Conservation (phyloP, 2,797 vertebrate species). For the Peromyscus attwateri region DNA sequence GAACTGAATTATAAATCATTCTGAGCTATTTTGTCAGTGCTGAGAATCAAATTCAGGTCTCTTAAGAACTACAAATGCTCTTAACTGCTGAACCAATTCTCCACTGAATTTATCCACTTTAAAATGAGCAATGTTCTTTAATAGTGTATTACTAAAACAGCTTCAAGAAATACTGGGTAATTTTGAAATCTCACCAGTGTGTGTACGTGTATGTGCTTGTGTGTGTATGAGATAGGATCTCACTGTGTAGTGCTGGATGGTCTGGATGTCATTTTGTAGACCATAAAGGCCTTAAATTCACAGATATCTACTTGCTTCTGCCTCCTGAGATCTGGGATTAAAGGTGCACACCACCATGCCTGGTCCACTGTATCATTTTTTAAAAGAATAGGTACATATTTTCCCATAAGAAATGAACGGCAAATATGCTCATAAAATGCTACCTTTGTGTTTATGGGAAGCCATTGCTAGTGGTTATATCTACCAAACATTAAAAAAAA, state of each 20-base stretch:
- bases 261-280: neutral
- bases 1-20: neutral
- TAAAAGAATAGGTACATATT: neutral
- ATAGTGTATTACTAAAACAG: neutral
- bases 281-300: neutral
- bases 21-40: neutral
- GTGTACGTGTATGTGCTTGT: too few species aligned
- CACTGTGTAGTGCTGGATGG: neutral
- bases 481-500: neutral
- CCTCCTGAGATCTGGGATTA: neutral
- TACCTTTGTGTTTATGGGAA: neutral
- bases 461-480: neutral
- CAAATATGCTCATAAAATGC: neutral
- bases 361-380: neutral
- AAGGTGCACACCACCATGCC: neutral
- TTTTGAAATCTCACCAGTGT: neutral
- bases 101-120: neutral
- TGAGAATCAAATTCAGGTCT: neutral
- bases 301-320: neutral
- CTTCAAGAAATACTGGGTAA: neutral
- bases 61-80: neutral
- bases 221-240: neutral
- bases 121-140: neutral
- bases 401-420: neutral
- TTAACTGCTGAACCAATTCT: neutral